Conservation (phyloP, 2,888 invertebrate genomes). For the Nymphalis c-album region DNA sequence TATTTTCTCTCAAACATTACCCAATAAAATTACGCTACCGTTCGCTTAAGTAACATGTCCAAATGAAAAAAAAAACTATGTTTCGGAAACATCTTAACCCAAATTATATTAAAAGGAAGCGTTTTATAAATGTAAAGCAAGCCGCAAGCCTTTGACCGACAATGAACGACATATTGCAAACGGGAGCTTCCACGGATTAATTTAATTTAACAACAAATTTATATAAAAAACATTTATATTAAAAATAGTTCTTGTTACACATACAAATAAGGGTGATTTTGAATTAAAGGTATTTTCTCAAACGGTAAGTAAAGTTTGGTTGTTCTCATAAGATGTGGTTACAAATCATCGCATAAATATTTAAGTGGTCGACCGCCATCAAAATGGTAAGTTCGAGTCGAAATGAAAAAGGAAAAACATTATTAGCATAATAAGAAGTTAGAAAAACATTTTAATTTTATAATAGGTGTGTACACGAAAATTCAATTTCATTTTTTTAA, state of each 20-base stretch:
- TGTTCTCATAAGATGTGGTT: constrained; percentile 30
- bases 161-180: constrained; percentile 53
- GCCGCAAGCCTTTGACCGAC: constrained; percentile 43
- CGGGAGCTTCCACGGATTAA: constrained; percentile 48
- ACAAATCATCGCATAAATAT: constrained; percentile 35
- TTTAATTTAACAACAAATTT: constrained; percentile 40
- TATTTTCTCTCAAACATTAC: too few relatives aligned
- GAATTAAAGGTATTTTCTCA: not conserved
- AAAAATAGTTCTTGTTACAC: not conserved
- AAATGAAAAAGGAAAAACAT: not conserved
- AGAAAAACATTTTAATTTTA: too few relatives aligned
- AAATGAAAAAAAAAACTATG: not conserved
- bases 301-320: constrained; percentile 12
- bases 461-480: too few relatives aligned
- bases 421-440: not conserved
- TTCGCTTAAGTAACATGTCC: not conserved
- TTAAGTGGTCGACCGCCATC: constrained; percentile 14
- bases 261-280: not conserved
- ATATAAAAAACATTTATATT: not conserved
- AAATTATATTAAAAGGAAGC: constrained; percentile 31
- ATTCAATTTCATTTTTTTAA: too few relatives aligned
- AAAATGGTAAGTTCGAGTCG: not conserved
- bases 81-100: constrained; percentile 8
- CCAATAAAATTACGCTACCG: not conserved
- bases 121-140: constrained; percentile 30